Percentiles rank a stretch among this genome's conserved stretches.
Conservation (phyloP, 2,888 invertebrate genomes). For the Tenodera sinensis region DNA sequence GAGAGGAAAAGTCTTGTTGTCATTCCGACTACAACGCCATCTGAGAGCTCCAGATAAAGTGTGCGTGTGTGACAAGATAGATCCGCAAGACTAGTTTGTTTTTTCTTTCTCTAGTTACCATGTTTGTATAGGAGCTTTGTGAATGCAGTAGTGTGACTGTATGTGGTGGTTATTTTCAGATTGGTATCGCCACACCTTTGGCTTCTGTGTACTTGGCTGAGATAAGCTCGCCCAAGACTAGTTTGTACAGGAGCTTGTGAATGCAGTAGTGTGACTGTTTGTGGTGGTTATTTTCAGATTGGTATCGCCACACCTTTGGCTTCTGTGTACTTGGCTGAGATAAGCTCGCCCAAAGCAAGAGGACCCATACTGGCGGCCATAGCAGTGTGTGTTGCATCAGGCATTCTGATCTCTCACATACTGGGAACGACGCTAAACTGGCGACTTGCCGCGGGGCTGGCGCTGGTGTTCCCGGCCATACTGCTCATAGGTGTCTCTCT, state of each 20-base stretch:
- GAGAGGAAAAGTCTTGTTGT: too few relatives aligned
- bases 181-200: neutral
- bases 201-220: neutral
- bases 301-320: neutral
- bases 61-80: too few relatives aligned
- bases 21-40: too few relatives aligned
- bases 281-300: neutral
- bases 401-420: neutral
- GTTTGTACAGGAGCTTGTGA: too few relatives aligned
- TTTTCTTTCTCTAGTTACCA: too few relatives aligned
- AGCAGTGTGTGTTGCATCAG: neutral
- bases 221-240: neutral
- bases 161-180: neutral
- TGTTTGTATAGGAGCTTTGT: too few relatives aligned
- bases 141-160: too few relatives aligned
- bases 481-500: neutral
- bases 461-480: neutral
- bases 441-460: neutral
- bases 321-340: neutral
- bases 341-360: neutral
- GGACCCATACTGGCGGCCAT: neutral
- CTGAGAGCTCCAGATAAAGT: too few relatives aligned
- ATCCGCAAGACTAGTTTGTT: too few relatives aligned
- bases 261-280: too few relatives aligned
- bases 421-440: neutral